Evolutionary conservation across 1,140 invertebrate genomes (phyloP).

Genomic region (Berghia stephanieae): DNA sequence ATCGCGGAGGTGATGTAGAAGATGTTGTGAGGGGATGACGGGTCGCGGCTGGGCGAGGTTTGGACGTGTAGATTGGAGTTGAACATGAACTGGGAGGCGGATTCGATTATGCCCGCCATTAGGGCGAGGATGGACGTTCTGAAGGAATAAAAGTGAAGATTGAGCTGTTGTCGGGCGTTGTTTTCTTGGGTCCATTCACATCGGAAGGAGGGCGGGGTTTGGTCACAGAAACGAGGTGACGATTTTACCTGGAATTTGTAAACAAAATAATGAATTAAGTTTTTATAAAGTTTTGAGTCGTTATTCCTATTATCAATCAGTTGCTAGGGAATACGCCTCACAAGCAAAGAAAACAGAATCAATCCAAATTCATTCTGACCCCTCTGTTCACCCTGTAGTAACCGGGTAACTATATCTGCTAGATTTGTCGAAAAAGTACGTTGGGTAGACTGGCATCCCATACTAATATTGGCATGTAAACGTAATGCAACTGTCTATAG

Average conservation of each 20-base stretch:
- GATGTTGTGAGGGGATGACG: constrained; percentile 49
- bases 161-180: constrained; percentile 39
- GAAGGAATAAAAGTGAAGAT: constrained; percentile 65
- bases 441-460: no score
- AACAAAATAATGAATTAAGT: not conserved
- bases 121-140: constrained; percentile 59
- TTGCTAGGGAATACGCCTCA: no score
- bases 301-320: no score
- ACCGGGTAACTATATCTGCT: no score
- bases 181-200: constrained; percentile 68
- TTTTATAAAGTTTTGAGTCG: no score
- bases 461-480: no score
- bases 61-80: constrained; percentile 40
- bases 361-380: no score
- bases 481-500: no score
- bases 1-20: constrained; percentile 42
- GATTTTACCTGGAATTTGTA: constrained; percentile 39
- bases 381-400: no score
- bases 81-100: constrained; percentile 77
- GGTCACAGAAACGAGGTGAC: constrained; percentile 48
- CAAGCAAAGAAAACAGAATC: no score
- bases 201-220: constrained; percentile 65
- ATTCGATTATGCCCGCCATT: constrained; percentile 61
- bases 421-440: no score
- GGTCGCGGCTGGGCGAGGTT: constrained; percentile 41